Base-by-base conservation (phyloP, 1,140 invertebrate species). In the Ceratosolen solmsi region DNA sequence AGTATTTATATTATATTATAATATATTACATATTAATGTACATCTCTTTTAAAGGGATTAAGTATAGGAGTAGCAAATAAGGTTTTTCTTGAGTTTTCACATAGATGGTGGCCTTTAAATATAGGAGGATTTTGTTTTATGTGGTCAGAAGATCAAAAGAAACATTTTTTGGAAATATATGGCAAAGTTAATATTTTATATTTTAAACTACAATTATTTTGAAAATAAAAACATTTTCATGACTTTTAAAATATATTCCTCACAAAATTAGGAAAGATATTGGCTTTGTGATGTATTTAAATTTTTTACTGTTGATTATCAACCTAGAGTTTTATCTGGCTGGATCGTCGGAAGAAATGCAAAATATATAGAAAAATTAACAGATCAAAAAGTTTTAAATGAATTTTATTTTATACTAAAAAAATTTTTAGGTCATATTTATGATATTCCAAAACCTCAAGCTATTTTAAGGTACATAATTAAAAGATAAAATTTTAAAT, bases 71-170 rank as follows among this genome's bases (percentile, higher is more conserved):
- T 92, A 46, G 92, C 94, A 2, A 92, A 94, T 84, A 95, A 95
- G 89, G 94, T 98, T 73, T 96, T 95, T 84, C 85, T 96, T 27
- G 93, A 95, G 87, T 96, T 95, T 84, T 86, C 92, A 1, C 87
- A 91, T 60, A 91, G 91, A 36, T 96, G 95, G 92, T 94, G 95
- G 93, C 92, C 93, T 2, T 86, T 92, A 56, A 83, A 88, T 74
- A 65, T 60, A n/a, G 58, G 80, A 51, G 88, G 90, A 88, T 68
- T 93, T 93, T 85, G 84, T 60, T 91, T 94, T 36, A 84, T 94
- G 5, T 94, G 94, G 94, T 88, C 86, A 0, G 86, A 92, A 70
- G 83, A 92, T 46, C 92, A 94, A 83, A 87, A 92, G 86, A 80
- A 85, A 76, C 81, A 89, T 71, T 89, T 91, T 76, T 71, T 86